Evolutionary conservation across 2,113 vertebrate genomes (phyloP).

Genomic region (Danionella cerebrum): DNA sequence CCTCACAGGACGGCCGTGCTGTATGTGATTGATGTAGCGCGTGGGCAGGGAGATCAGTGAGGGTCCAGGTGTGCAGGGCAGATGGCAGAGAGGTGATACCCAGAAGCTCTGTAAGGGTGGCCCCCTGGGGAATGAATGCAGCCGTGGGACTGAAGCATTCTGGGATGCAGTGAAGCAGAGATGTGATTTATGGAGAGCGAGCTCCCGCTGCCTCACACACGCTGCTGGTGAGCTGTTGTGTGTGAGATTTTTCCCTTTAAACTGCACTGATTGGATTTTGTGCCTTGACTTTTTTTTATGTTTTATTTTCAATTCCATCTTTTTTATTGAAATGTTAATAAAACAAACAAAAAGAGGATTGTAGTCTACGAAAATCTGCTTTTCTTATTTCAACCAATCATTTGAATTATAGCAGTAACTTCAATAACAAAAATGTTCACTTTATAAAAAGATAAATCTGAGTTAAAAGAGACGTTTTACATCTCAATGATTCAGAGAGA

Average conservation of each 20-base stretch:
- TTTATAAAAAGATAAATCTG: too few species aligned
- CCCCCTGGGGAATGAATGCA: not conserved
- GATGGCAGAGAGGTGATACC: constrained; percentile 33
- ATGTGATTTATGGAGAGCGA: constrained; percentile 8
- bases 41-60: constrained; percentile 14
- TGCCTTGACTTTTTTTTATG: not conserved
- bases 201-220: not conserved
- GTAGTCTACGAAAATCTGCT: too few species aligned
- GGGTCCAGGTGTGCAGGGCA: constrained; percentile 37
- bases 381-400: too few species aligned
- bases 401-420: too few species aligned
- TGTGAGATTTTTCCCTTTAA: too few species aligned
- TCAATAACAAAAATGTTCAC: too few species aligned
- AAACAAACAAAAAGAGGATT: too few species aligned
- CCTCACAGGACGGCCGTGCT: constrained; percentile 7
- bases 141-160: constrained; percentile 11
- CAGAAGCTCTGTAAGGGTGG: not conserved
- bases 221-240: not conserved
- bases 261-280: too few species aligned
- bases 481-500: not conserved
- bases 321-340: too few species aligned
- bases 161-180: not conserved
- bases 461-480: not conserved
- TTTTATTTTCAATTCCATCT: not conserved
- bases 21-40: constrained; percentile 30